Base-by-base conservation (phyloP, 2,888 invertebrate genomes). In the Melipona bicolor region DNA sequence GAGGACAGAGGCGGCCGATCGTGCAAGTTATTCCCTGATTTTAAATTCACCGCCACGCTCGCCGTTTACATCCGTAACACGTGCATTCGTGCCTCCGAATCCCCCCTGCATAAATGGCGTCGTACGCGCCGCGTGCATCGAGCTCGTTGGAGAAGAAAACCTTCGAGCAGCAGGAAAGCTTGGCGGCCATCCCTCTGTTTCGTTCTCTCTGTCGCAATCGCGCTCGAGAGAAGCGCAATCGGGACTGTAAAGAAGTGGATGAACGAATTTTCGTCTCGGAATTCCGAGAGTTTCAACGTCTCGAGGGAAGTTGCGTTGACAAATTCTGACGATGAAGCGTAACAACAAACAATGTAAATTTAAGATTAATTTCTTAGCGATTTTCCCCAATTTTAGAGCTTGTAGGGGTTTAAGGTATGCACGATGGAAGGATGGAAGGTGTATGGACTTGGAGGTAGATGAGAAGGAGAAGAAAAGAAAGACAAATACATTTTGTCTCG, bases 1-100 rank as follows among this genome's bases (percentile, higher is more conserved):
- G 68, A 64, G 54, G 54, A 52, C 59, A 70, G 73, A 52, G 68
- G 49, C 54, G 72, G 59, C 77, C 72, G 82, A 83, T 81, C 77
- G 84, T 84, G 84, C 80, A 87, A 89, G 77, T 87, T 89, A 87
- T 83, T 85, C 83, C 71, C 81, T 81, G 81, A 89, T 90, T 88
- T 88, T 77, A 88, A 88, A 89, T 89, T 89, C 89, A 90, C 76
- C 88, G 81, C 90, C 88, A 87, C 74, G 81, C 81, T 86, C 82
- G 75, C 85, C 85, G 82, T 89, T 89, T 89, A 90, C 84, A 87
- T 90, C 87, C 84, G 84, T 84, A 87, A 89, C 88, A 89, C 90
- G 89, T 86, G 88, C 85, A 85, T 78, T 75, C 76, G 83, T 81
- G 88, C 84, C 80, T 81, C 81, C 85, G 79, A 77, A 27, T 27